Base-by-base conservation (phyloP, 2,888 invertebrate genomes). In the Hoplodrina blanda region DNA sequence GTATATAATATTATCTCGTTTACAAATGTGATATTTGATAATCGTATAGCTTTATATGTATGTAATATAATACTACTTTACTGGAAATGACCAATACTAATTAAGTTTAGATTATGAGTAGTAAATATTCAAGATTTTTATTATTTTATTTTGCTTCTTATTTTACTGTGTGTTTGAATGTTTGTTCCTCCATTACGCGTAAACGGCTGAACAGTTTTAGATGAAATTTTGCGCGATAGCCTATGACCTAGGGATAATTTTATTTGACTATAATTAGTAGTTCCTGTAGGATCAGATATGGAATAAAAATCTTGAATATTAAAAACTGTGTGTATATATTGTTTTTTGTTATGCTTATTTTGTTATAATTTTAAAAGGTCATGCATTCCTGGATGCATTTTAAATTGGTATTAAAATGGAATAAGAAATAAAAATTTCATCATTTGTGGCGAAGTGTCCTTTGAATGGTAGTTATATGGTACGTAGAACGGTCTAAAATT, bases 71-170 rank as follows among this genome's bases (percentile, higher is more conserved):
- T 56, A 71, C 41, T 62, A 55, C 15, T 54, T 33, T 79, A 76
- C 71, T 79, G 59, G 64, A 80, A 79, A 81, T 68, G 82, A 82
- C 84, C 83, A 83, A 83, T 83, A 73, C 30, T 68, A 67, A 33
- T 46, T 83, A 76, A 73, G 54, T 20, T 13, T 79, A 80, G 62
- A 20, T 53, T 46, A 44, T 25, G 63, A 17, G 8, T 46, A 8
- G 41, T 50, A 1, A 11, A 17, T 3, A 52, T 37, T 56, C 33
- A 55, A 8, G 63, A 44, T 72, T 41, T 54, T 67, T 64, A 63
- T 53, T 64, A 53, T 53, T 54, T 65, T n/a, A 33, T 11, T 8
- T 8, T 37, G 13, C 13, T 25, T 25, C 25, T 25, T 25, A 25
- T 25, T 25, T 2, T 41, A 41, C 10, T 41, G 41, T 41, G 2